phyloP scores from a whole-genome alignment of 2,113 vertebrate species.

The Leptodactylus fuscus region DNA sequence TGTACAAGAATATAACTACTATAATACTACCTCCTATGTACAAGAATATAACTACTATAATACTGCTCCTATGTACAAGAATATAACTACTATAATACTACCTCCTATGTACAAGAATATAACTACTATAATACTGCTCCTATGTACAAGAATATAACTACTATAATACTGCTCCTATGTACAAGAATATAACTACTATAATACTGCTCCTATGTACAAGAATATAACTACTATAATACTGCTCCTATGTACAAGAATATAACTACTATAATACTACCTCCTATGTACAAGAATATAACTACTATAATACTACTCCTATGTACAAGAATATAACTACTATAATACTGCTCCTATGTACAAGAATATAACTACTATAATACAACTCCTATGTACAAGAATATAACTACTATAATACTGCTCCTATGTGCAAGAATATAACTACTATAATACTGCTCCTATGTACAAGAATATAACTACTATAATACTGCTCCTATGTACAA shows the following conservation, averaged over 20 bases:
- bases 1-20: conserved; percentile 19
- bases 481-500: neutral
- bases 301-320: conserved; percentile 9
- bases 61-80: neutral
- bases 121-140: conserved; percentile 1
- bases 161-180: neutral
- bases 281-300: conserved; percentile 20
- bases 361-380: conserved; percentile 6
- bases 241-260: conserved; percentile 4
- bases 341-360: neutral
- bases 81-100: neutral
- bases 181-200: conserved; percentile 13
- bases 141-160: conserved; percentile 3
- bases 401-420: neutral
- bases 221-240: conserved; percentile 24
- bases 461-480: conserved; percentile 2
- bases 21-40: conserved; percentile 7
- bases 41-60: neutral
- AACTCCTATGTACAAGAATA: neutral
- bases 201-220: neutral
- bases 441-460: neutral
- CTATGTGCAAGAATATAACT: neutral
- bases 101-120: neutral
- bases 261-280: conserved; percentile 7
- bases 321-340: neutral